Base-by-base conservation (phyloP, 2,797 vertebrate genomes). In the Chromis chromis region DNA sequence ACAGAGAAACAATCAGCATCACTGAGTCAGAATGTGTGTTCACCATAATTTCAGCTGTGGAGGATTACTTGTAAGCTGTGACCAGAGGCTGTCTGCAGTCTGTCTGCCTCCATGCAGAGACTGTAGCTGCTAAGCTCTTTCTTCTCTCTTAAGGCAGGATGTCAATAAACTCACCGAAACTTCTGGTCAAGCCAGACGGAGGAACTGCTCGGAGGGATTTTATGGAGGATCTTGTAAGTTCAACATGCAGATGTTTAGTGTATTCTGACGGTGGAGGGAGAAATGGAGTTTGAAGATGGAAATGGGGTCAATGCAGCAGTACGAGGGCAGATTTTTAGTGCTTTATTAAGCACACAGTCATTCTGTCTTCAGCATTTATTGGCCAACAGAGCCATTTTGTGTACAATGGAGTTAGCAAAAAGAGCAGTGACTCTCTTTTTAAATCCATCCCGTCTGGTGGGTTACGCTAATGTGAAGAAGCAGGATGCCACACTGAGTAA, bases 181-280 rank as follows among this genome's bases (percentile, higher is more conserved):
- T 86, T 89, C 89, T 56, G 81, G 84, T 88, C 63, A 77, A 86
- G 82, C 75, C 84, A 91, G 86, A 91, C 78, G 55, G 79, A 84
- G 70, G 77, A 88, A 84, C 79, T 58, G 80, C 85, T 85, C 48
- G 3, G 63, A 88, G 88, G 76, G 48, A 70, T 85, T 91, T 92
- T 86, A 91, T 85, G 50, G 83, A 76, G 70, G 70, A 75, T 79
- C 81, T 83, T 62, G 53, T 82, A 78, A 79, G 81, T 82, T 84
- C 78, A 79, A 61, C 70, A 49, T 64, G 36, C 89, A 92, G 81
- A 90, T 86, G 83, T 83, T 65, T 76, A 85, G 62, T 50, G 53
- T 78, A 74, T 72, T 66, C 54, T 66, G 28, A 71, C 55, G 21
- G 31, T 53, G 78, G 54, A 75, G 25, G n/a, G 50, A 75, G 66